Evolutionary conservation across 2,888 invertebrate species (phyloP).

Genomic region (Taenaris catops): DNA sequence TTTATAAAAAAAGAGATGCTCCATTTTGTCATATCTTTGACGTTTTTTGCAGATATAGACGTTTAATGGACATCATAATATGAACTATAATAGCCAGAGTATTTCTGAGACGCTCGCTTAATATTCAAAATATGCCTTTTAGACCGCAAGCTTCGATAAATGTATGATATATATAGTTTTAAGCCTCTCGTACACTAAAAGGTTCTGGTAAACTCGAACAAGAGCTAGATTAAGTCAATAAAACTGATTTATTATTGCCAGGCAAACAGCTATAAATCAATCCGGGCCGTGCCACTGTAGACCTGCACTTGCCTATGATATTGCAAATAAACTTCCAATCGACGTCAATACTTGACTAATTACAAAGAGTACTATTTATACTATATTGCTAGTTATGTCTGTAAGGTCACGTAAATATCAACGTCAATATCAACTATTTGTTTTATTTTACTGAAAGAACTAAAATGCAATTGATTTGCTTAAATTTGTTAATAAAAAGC

Average conservation of each 20-base stretch:
- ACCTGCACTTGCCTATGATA: conserved; percentile 25
- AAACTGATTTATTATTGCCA: conserved; percentile 54
- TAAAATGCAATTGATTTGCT: too few relatives aligned
- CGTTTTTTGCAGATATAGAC: too few relatives aligned
- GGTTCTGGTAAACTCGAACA: conserved; percentile 14
- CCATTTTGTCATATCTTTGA: too few relatives aligned
- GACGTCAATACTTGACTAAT: conserved; percentile 4
- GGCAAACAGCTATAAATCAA: conserved; percentile 65
- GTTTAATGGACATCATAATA: too few relatives aligned
- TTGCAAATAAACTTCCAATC: conserved; percentile 21
- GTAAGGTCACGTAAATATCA: too few relatives aligned
- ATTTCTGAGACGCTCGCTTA: conserved; percentile 1
- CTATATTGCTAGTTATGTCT: too few relatives aligned
- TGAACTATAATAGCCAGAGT: too few relatives aligned
- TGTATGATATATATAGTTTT: conserved; percentile 1
- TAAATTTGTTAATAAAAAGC: too few relatives aligned
- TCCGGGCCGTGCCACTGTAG: conserved; percentile 22
- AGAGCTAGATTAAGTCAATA: conserved; percentile 48
- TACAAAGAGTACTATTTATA: neutral
- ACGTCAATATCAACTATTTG: too few relatives aligned
- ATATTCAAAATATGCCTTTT: conserved; percentile 12
- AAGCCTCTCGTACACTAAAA: conserved; percentile 10
- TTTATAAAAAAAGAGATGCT: too few relatives aligned
- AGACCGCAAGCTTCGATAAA: conserved; percentile 1
- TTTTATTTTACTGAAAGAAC: too few relatives aligned